phyloP scores from a whole-genome alignment of 2,113 vertebrate species.

The Cyprinus carpio region DNA sequence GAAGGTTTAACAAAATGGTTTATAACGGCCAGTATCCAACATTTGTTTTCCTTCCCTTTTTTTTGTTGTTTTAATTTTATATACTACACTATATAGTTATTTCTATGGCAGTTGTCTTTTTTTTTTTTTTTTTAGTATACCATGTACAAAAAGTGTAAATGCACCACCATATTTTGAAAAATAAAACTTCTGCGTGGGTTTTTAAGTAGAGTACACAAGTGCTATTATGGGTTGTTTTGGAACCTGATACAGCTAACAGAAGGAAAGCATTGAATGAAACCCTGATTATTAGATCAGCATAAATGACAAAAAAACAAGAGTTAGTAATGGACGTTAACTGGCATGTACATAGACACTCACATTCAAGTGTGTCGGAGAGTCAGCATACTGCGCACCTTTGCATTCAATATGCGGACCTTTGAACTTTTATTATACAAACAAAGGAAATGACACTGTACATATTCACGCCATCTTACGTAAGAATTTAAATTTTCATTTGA shows the following conservation, averaged over 20 bases:
- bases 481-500: neutral
- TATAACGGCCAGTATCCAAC: neutral
- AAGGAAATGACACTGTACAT: slow-evolving; percentile 15
- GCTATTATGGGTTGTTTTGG: slow-evolving; percentile 18
- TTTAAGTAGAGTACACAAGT: slow-evolving; percentile 30
- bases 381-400: slow-evolving; percentile 22
- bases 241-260: neutral
- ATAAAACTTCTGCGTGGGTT: neutral
- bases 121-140: neutral
- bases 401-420: slow-evolving; percentile 26
- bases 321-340: slow-evolving; percentile 1
- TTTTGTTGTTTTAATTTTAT: neutral
- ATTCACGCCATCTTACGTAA: slow-evolving; percentile 47
- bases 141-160: slow-evolving; percentile 1
- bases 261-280: neutral
- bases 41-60: neutral
- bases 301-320: neutral
- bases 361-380: slow-evolving; percentile 8
- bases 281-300: slow-evolving; percentile 17
- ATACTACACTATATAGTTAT: slow-evolving; percentile 10
- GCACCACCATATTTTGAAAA: slow-evolving; percentile 17
- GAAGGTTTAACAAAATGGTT: slow-evolving; percentile 4
- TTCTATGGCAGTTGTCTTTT: slow-evolving; percentile 22
- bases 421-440: slow-evolving; percentile 26
- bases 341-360: slow-evolving; percentile 22